A percentile compares a stretch with the other conserved stretches of the same genome.
Conservation (phyloP, 2,113 vertebrate genomes). For the Limanda limanda region DNA sequence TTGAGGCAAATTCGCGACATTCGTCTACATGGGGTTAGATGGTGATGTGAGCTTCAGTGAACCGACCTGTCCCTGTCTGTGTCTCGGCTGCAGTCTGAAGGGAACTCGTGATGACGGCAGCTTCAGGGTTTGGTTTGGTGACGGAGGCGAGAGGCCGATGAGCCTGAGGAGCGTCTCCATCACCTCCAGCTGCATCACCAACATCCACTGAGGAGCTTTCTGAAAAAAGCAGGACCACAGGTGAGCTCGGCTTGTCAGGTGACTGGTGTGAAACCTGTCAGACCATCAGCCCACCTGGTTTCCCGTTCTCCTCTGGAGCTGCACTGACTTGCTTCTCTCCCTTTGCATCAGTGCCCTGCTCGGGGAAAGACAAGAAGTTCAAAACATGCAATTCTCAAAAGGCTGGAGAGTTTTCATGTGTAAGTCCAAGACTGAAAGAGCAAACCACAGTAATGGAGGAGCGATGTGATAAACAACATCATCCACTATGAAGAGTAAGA, state of each 20-base stretch:
- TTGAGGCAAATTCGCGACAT: no score
- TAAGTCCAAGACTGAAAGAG: no score
- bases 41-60: neutral
- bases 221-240: conserved; percentile 1
- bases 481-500: no score
- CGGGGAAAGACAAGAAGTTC: neutral
- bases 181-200: neutral
- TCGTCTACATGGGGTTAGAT: no score
- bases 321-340: conserved; percentile 36
- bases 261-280: neutral
- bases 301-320: conserved; percentile 19
- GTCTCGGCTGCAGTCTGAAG: neutral
- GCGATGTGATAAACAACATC: no score
- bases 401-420: no score
- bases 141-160: conserved; percentile 39
- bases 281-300: conserved; percentile 31
- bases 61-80: conserved; percentile 18
- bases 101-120: neutral
- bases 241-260: neutral
- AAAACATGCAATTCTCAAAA: neutral
- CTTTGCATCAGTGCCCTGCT: conserved; percentile 57
- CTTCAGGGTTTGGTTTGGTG: conserved; percentile 34
- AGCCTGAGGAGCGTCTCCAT: conserved; percentile 5
- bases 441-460: no score
- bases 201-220: conserved; percentile 11